Conservation (phyloP, 2,113 vertebrate species). For the Labeo rohita region DNA sequence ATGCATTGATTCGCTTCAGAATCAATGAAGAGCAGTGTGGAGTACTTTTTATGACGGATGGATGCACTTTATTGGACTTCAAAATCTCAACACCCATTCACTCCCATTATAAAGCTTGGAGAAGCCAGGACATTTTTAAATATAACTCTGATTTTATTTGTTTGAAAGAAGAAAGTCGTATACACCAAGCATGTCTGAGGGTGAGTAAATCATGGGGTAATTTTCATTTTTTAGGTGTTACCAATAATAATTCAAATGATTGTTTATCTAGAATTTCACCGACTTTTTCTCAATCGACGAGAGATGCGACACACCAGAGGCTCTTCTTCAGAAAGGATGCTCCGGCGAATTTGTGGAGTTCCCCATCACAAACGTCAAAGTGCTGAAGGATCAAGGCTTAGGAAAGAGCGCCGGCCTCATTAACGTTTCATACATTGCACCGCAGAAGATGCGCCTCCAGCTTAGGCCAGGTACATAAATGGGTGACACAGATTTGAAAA, state of each 20-base stretch:
- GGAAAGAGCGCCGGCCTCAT: constrained; percentile 72
- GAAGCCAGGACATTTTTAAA: no score
- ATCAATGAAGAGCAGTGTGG: no score
- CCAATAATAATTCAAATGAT: not conserved
- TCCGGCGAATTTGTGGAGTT: constrained; percentile 79
- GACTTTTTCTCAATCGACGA: constrained; percentile 77
- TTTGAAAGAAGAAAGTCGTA: no score
- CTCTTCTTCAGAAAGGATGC: constrained; percentile 85
- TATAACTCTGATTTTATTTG: no score
- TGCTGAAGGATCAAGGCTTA: constrained; percentile 79
- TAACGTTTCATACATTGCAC: constrained; percentile 87
- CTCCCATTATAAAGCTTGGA: no score
- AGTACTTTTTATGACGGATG: no score
- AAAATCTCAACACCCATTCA: no score
- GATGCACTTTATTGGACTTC: no score
- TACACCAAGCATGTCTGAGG: no score
- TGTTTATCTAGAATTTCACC: constrained; percentile 87
- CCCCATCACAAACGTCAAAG: constrained; percentile 78
- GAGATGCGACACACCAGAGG: constrained; percentile 85
- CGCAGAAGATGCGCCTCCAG: constrained; percentile 87
- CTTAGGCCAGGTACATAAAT: constrained; percentile 84
- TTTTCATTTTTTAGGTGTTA: not conserved
- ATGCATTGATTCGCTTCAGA: no score
- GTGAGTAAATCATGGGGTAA: no score
- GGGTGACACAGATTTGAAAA: constrained; percentile 37